A percentile compares a stretch with the other conserved stretches of the same genome.
phyloP scores from a whole-genome alignment of 2,888 invertebrate genomes.

The Zelleria hepariella region DNA sequence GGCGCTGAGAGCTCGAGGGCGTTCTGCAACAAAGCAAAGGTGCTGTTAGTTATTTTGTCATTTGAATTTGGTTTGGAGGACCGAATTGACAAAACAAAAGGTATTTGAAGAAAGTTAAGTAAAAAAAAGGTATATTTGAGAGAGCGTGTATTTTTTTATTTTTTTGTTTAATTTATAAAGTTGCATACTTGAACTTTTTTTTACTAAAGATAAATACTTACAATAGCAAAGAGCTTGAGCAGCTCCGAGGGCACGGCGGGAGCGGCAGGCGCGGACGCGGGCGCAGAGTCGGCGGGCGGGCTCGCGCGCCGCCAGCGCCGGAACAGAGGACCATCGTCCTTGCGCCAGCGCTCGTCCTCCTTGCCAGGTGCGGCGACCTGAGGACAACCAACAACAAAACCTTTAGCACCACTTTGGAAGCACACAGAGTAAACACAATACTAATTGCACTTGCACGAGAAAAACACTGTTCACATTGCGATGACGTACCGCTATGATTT shows the following conservation, averaged over 20 bases:
- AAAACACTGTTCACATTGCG: conserved; percentile 30
- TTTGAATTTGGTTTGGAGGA: not conserved
- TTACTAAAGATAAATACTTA: conserved; percentile 55
- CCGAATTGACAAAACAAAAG: no score
- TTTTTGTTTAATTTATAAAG: no score
- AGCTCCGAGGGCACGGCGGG: conserved; percentile 43
- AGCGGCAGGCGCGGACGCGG: conserved; percentile 35
- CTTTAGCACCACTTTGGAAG: conserved; percentile 40
- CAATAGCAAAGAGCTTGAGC: conserved; percentile 84
- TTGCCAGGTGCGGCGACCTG: conserved; percentile 66
- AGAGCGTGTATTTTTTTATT: no score
- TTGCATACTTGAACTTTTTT: not conserved
- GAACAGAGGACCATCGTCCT: conserved; percentile 60
- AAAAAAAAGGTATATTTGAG: no score
- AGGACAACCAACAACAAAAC: conserved; percentile 55
- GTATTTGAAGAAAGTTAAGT: no score
- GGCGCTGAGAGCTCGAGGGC: conserved; percentile 92
- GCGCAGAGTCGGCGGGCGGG: conserved; percentile 31
- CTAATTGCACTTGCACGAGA: conserved; percentile 10
- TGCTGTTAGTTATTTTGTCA: not conserved
- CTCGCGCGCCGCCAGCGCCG: conserved; percentile 55
- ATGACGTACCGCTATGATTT: conserved; percentile 67
- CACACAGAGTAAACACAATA: not conserved
- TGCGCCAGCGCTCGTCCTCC: conserved; percentile 65
- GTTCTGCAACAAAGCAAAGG: conserved; percentile 77